Conservation (phyloP, 2,888 invertebrate species). For the Mamestra brassicae region DNA sequence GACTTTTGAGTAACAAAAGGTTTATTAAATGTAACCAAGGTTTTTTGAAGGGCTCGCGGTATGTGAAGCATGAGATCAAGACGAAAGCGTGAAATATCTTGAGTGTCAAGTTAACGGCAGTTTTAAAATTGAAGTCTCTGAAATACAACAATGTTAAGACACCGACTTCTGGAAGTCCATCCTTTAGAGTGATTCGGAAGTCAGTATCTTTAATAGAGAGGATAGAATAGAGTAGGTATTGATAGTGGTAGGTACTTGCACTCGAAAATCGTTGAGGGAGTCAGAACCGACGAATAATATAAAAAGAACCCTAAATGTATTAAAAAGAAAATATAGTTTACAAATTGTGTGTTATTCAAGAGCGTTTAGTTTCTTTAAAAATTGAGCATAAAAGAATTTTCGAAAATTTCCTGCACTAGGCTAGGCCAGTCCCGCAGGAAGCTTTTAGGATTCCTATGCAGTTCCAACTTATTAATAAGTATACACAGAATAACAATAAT, state of each 20-base stretch:
- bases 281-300: background rate
- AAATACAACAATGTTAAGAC: background rate
- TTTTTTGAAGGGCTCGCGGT: slow-evolving; percentile 23
- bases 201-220: background rate
- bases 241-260: too few relatives aligned
- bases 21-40: slow-evolving; percentile 60
- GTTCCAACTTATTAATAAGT: too few relatives aligned
- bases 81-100: slow-evolving; percentile 1
- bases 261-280: background rate
- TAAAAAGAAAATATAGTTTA: too few relatives aligned
- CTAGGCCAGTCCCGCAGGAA: too few relatives aligned
- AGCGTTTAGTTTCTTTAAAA: too few relatives aligned
- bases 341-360: too few relatives aligned
- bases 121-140: background rate
- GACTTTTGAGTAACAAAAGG: slow-evolving; percentile 69
- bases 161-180: background rate
- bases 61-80: slow-evolving; percentile 35
- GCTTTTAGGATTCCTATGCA: too few relatives aligned
- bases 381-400: too few relatives aligned
- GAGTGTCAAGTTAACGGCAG: background rate
- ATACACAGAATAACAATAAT: too few relatives aligned
- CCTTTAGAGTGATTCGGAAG: background rate
- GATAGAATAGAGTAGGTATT: background rate
- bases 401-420: too few relatives aligned
- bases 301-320: too few relatives aligned